Evolutionary conservation across 2,888 invertebrate species (phyloP).

Genomic region (Phalangium opilio): DNA sequence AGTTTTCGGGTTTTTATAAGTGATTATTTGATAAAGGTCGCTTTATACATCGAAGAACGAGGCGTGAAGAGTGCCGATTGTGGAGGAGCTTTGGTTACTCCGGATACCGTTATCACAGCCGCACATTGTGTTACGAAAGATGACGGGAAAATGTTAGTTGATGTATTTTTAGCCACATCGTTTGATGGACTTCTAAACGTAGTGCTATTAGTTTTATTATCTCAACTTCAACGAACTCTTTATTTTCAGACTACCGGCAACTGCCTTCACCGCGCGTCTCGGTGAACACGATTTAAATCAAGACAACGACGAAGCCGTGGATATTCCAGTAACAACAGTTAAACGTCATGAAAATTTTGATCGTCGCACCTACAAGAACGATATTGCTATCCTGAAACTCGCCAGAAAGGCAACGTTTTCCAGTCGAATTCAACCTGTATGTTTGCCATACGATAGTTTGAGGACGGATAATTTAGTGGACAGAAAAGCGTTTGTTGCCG

Average conservation of each 20-base stretch:
- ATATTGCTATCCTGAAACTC: conserved; percentile 53
- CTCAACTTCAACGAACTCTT: background rate
- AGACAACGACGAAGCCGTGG: conserved; percentile 13
- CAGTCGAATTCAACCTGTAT: conserved; percentile 12
- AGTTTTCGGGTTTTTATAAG: too few species aligned
- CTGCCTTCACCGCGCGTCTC: conserved; percentile 40
- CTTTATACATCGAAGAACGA: conserved; percentile 14
- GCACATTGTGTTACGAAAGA: conserved; percentile 50
- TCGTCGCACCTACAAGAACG: conserved; percentile 46
- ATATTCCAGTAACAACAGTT: conserved; percentile 30
- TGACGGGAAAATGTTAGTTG: background rate
- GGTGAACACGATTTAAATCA: conserved; percentile 45
- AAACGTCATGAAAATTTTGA: conserved; percentile 53
- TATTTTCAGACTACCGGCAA: background rate
- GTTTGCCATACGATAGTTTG: conserved; percentile 17
- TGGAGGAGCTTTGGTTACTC: conserved; percentile 53
- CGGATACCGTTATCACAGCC: conserved; percentile 57
- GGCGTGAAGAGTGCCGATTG: conserved; percentile 30
- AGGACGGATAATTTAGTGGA: conserved; percentile 8
- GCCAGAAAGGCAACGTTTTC: conserved; percentile 10
- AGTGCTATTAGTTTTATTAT: background rate
- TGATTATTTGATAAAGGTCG: conserved; percentile 13
- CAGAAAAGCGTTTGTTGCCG: conserved; percentile 40
- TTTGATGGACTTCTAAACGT: too few species aligned
- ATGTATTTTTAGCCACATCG: background rate